A percentile compares a stretch with the other conserved stretches of the same genome.
Evolutionary conservation across 2,113 vertebrate genomes (phyloP).

Genomic region (Oncorhynchus gorbuscha): DNA sequence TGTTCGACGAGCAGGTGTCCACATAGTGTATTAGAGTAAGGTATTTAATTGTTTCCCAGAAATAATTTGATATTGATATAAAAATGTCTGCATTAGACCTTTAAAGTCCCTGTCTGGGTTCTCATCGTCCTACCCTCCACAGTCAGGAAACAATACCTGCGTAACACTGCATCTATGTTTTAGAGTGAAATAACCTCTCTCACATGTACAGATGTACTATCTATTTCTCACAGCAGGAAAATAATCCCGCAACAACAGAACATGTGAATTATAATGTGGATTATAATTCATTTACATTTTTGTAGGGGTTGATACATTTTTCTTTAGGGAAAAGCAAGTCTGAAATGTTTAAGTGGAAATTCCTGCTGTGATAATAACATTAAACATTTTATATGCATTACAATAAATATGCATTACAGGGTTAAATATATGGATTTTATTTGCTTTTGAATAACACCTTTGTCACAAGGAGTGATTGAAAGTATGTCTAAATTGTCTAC

Average conservation of each 20-base stretch:
- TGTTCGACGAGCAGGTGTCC: no score
- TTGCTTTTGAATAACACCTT: slow-evolving; percentile 41
- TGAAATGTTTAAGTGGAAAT: no score
- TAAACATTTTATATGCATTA: neutral
- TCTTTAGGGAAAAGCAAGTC: no score
- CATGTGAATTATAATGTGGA: no score
- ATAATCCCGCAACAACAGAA: no score
- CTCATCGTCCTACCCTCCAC: neutral
- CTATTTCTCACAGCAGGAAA: no score
- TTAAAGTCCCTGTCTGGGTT: neutral
- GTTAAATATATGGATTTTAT: neutral
- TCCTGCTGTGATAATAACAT: neutral
- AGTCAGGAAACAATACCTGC: neutral
- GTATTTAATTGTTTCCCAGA: no score
- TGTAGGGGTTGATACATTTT: no score
- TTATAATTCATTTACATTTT: no score
- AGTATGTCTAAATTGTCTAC: slow-evolving; percentile 58
- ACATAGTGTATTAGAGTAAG: no score
- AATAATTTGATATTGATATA: no score
- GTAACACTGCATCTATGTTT: slow-evolving; percentile 4
- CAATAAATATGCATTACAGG: neutral
- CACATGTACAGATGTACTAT: neutral
- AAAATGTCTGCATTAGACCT: no score
- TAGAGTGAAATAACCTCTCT: neutral
- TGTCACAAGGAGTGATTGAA: slow-evolving; percentile 54